Conservation (phyloP, 37 sponge, comb jelly and placozoan genomes). For the Geodia barretti region DNA sequence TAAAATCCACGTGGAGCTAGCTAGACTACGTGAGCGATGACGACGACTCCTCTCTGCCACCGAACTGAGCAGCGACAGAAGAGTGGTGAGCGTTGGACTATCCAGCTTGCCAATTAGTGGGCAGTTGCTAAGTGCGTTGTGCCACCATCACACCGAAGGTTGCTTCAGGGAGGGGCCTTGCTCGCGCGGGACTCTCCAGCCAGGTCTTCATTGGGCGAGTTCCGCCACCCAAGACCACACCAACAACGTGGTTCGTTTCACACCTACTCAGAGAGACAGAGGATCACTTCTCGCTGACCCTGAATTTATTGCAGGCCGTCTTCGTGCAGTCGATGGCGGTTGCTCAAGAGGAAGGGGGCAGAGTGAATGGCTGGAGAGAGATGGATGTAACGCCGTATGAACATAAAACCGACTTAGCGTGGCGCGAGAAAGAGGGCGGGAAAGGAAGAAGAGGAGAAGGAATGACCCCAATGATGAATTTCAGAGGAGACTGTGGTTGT, state of each 20-base stretch:
- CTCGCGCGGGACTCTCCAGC: slow-evolving; percentile 47
- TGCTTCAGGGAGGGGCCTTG: slow-evolving; percentile 63
- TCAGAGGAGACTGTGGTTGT: slow-evolving; percentile 87
- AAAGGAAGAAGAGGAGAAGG: slow-evolving; percentile 37
- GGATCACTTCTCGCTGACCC: background rate
- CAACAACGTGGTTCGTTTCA: slow-evolving; percentile 82
- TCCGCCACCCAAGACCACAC: slow-evolving; percentile 49
- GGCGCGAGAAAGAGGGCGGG: background rate
- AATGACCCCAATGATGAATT: slow-evolving; percentile 78
- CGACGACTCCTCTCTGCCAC: slow-evolving; percentile 19
- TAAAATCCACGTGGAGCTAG: background rate
- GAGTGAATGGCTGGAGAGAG: slow-evolving; percentile 69
- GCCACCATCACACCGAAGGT: background rate
- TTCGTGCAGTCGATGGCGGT: slow-evolving; percentile 30
- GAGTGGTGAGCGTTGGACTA: slow-evolving; percentile 29
- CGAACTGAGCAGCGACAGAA: slow-evolving; percentile 48
- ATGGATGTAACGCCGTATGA: slow-evolving; percentile 50
- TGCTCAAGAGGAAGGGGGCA: slow-evolving; percentile 23
- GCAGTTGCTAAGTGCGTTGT: background rate
- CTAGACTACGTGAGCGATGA: background rate
- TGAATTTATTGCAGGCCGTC: slow-evolving; percentile 23
- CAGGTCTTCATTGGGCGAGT: slow-evolving; percentile 41
- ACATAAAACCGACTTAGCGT: background rate
- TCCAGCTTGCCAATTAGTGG: background rate
- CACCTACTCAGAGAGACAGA: background rate